Evolutionary conservation across 2,888 invertebrate genomes (phyloP), one percentile per base, ranked within the genome.

Genomic region (Pycnomerus fuliginosus): DNA sequence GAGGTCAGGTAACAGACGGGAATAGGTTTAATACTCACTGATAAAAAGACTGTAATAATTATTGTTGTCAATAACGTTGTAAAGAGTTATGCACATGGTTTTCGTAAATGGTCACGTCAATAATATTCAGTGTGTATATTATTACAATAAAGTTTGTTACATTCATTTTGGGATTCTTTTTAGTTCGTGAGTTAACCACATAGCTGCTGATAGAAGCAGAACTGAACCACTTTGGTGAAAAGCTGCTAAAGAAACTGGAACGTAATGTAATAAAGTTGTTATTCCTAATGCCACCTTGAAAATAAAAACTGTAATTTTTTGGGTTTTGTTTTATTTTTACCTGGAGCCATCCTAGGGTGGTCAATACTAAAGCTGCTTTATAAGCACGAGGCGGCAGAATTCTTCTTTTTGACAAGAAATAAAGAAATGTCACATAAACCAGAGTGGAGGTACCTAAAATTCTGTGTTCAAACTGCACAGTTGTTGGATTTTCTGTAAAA

Each of bases 381-480:
- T 84, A 75, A 0, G 90, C 89, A 44, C 85, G 73, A 0, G 85
- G 83, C 2, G 87, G 83, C 44, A 98, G 73, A 2, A 79, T 77
- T 37, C 80, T 75, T 51, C 79, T 77, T 17, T 87, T 75, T 0
- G 88, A 82, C 54, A 81, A 55, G 15, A 84, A 52, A 85, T 89
- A 94, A 49, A 92, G 71, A 0, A 75, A 77, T 0, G 87, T 80
- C 7, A 94, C 85, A 13, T 87, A 70, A 1, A 80, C 71, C 30
- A 95, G 71, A 0, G 96, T 94, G 10, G 82, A 73, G 7, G 87
- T 87, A 1, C 91, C 96, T 65, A 98, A 71, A 44, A 94, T 75
- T 48, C 98, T 77, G 71, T 99, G 99, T 71, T 96, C 86, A 67
- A 99, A 96, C 74, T 99, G 99, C 15, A 95, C 90, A 0, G 95